Conservation (phyloP, 2,797 vertebrate species). For the Acanthiza pusilla region DNA sequence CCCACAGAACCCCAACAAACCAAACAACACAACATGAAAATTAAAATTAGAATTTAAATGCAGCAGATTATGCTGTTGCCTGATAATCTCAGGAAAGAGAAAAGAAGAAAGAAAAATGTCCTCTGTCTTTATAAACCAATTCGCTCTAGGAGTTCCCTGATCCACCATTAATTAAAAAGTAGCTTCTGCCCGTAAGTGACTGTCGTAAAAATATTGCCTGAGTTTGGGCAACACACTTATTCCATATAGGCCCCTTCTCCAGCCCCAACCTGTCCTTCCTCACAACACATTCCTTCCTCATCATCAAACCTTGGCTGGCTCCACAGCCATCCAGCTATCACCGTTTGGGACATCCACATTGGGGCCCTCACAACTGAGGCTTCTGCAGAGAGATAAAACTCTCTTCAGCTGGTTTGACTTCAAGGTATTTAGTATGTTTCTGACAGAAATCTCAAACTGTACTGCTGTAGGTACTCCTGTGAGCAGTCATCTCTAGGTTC, state of each 20-base stretch:
- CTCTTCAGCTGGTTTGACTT: background rate
- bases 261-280: background rate
- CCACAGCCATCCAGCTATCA: background rate
- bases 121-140: background rate
- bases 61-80: background rate
- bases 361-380: fast-evolving
- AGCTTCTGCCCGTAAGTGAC: background rate
- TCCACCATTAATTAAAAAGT: background rate
- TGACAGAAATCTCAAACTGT: background rate
- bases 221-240: background rate
- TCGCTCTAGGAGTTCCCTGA: background rate
- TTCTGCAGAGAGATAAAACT: background rate
- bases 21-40: background rate
- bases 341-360: background rate
- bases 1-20: fast-evolving
- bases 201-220: fast-evolving
- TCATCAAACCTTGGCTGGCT: background rate
- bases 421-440: background rate
- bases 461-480: too few species aligned
- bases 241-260: background rate
- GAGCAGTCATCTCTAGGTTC: background rate
- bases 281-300: background rate
- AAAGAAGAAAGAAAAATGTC: background rate
- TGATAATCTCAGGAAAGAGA: background rate
- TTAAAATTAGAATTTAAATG: background rate